Conservation (phyloP, 2,797 vertebrate genomes). For the Sternotherus odoratus region DNA sequence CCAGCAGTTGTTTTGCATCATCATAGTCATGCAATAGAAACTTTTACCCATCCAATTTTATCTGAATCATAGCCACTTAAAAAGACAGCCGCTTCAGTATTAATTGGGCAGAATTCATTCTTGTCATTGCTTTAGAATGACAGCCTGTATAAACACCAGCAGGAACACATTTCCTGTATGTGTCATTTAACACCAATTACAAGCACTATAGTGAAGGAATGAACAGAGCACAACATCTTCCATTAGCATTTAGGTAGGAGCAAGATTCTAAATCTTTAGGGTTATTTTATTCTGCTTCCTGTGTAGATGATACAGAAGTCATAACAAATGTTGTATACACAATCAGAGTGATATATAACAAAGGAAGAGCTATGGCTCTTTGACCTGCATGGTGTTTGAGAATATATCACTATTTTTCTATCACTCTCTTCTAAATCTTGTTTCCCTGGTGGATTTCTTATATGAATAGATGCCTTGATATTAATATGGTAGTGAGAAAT, state of each 20-base stretch:
- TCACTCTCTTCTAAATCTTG: not conserved
- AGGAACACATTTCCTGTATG: not conserved
- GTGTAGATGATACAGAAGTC: conserved; percentile 16
- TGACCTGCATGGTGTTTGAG: conserved; percentile 18
- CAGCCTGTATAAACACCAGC: not conserved
- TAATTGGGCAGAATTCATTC: conserved; percentile 29
- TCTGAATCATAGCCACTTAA: not conserved
- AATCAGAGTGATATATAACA: conserved; percentile 17
- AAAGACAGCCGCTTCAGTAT: not conserved
- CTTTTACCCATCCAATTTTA: not conserved
- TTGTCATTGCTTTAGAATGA: conserved; percentile 26
- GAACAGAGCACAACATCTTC: conserved; percentile 13
- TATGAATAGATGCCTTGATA: not conserved
- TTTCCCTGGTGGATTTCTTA: not conserved
- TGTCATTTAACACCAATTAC: conserved; percentile 30
- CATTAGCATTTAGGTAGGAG: conserved; percentile 11
- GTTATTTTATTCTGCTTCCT: not conserved
- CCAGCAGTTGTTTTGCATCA: conserved; percentile 32
- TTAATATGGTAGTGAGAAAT: conserved; percentile 20
- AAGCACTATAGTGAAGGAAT: conserved; percentile 14
- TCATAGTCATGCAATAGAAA: not conserved
- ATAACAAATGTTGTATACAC: conserved; percentile 42
- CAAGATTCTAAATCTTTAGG: not conserved
- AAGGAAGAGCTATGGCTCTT: conserved; percentile 22
- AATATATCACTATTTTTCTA: conserved; percentile 47